Conservation (phyloP, 2,888 invertebrate genomes). For the Euzophera pinguis region DNA sequence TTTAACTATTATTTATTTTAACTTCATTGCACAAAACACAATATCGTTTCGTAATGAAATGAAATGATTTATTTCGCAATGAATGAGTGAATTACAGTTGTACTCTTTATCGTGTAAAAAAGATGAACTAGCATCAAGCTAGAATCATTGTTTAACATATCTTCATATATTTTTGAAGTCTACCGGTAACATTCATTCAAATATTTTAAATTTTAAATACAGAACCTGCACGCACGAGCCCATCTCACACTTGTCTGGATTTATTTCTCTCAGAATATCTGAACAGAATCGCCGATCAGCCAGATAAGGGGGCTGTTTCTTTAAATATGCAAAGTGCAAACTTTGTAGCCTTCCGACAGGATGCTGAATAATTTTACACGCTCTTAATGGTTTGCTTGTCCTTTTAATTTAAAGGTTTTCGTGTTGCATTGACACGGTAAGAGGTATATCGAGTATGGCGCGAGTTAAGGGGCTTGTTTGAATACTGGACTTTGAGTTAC, state of each 20-base stretch:
- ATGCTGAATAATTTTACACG: constrained; percentile 76
- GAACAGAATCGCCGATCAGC: constrained; percentile 68
- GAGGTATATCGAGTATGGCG: constrained; percentile 33
- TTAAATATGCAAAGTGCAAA: constrained; percentile 77
- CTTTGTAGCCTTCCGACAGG: constrained; percentile 68
- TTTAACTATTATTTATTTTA: no score
- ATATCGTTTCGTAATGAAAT: no score
- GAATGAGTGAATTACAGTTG: no score
- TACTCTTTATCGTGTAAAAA: no score
- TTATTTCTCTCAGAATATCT: constrained; percentile 63
- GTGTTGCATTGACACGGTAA: constrained; percentile 52
- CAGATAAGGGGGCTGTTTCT: constrained; percentile 72
- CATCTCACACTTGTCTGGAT: constrained; percentile 18
- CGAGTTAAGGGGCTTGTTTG: constrained; percentile 7
- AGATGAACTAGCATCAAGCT: no score
- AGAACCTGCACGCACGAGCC: background rate
- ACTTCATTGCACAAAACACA: no score
- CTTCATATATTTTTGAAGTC: no score
- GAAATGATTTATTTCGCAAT: no score
- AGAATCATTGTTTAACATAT: no score
- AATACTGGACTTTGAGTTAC: background rate
- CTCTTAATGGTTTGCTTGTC: constrained; percentile 70
- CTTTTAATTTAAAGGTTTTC: constrained; percentile 58
- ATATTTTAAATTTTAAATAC: background rate
- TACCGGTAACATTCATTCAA: no score